Base-by-base conservation (phyloP, 2,888 invertebrate genomes). In the Drosophila demipolita region DNA sequence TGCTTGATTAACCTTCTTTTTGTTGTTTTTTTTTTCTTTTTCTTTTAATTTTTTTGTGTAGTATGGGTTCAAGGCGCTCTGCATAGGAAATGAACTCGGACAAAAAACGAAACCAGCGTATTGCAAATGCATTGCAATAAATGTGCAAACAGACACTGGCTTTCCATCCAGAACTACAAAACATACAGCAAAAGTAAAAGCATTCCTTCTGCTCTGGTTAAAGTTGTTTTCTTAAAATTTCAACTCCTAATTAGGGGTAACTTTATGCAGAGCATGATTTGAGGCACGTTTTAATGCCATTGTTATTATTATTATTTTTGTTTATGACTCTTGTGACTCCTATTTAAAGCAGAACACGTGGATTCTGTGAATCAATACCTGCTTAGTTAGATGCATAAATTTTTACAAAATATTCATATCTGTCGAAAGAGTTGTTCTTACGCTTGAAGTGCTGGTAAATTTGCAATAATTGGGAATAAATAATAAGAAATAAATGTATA, bases 1-100 rank as follows among this genome's bases (percentile, higher is more conserved):
- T 60, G 77, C 85, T 74, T 80, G 82, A 85, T 77, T 83, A 85
- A 83, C 80, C 82, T 80, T 84, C 74, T 82, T 71, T 68, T 75
- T 55, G 59, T 38, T 53, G 53, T 40, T 66, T 72, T 72, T 4
- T 7, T 40, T 11, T 53, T 36, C n/a, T 17, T 58, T 32, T 45
- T 59, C 40, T 59, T 6, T 53, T 11, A 5, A 29, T 49, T 29
- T 52, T 20, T 35, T 45, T 58, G 29, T 38, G n/a, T 42, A 42
- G 35, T 38, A 23, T 57, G 55, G 71, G 66, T 71, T 75, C 70
- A 75, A 75, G 75, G 70, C 53, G 60, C 63, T 63, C 29, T 40
- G 72, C 60, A 65, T 61, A 72, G 60, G 60, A 72, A 66, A 62
- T 50, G 33, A 73, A 54, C 54, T 38, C 52, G 23, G 45, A 48